Conservation (phyloP, 2,113 vertebrate species). For the Sterna hirundo region DNA sequence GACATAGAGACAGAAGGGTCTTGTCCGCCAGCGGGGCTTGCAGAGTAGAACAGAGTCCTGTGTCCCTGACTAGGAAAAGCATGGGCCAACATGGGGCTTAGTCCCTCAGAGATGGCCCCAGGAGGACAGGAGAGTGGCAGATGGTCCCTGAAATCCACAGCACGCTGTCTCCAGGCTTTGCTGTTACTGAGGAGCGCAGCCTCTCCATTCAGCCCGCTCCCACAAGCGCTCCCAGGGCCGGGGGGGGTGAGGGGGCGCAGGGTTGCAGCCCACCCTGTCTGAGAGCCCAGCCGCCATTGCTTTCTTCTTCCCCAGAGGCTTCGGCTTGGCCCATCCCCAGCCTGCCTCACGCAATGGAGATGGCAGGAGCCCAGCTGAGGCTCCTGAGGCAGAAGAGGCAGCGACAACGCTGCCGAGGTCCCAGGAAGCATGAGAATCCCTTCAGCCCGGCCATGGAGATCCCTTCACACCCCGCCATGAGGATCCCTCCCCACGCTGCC, state of each 20-base stretch:
- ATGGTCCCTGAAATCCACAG: accelerated
- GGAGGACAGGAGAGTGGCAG: background rate
- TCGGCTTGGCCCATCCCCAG: accelerated
- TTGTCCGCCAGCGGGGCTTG: too few species aligned
- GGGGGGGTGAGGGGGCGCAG: background rate
- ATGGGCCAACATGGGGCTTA: accelerated
- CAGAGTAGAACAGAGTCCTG: background rate
- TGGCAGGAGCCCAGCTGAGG: accelerated
- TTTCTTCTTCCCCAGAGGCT: background rate
- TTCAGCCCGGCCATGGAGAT: accelerated
- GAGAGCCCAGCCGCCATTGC: accelerated
- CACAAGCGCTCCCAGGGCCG: too few species aligned
- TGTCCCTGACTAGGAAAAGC: accelerated
- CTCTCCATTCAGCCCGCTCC: background rate
- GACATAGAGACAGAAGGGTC: background rate
- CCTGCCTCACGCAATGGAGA: accelerated
- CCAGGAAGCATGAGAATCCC: background rate
- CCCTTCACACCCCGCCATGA: accelerated
- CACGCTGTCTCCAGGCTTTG: accelerated
- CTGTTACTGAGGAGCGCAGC: accelerated
- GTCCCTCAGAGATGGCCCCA: accelerated
- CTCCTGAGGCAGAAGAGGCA: background rate
- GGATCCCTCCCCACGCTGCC: background rate
- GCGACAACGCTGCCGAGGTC: accelerated
- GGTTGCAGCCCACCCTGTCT: background rate